Base-by-base conservation (phyloP, 2,888 invertebrate genomes). In the Eupsilia transversa region DNA sequence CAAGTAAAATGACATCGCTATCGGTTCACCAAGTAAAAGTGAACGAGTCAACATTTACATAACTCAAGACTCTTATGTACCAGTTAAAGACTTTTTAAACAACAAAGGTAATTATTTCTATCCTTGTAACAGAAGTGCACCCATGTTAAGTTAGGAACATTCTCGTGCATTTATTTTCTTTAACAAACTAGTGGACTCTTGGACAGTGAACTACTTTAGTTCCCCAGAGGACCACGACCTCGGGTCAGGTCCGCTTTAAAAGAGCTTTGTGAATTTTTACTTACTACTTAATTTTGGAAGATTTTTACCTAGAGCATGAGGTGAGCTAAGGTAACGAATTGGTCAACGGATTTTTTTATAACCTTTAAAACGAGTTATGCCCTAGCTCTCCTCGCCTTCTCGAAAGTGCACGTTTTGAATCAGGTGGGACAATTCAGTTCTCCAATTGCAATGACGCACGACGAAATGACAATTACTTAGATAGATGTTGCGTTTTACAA, bases 211-310 rank as follows among this genome's bases (percentile, higher is more conserved):
- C 75, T 81, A 73, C 68, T 56, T 75, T 30, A 12, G 60, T 20
- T 64, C 80, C 82, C 85, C 17, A 65, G 83, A 72, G 83, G 30
- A 59, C 9, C 64, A 43, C 27, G 41, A 74, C 49, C 65, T 54
- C 71, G 43, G 63, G 57, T 72, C 75, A 74, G 72, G 43, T 67
- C 43, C 33, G 38, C 59, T 80, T 72, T 72, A 70, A 49, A 68
- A 76, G 49, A 35, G 6, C 73, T 77, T 86, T 86, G 74, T 73
- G 79, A 81, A 77, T 85, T 85, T 83, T 78, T 71, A 70, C 69
- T 27, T 30, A n/a, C 60, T 72, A 59, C 70, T 80, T 65, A 54
- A 77, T 72, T 74, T 70, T 72, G 6, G 49, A 74, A 60, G 17
- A 54, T 66, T 77, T 72, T 75, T 56, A 61, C 35, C 63, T 46